Conservation (phyloP, 2,113 vertebrate species). For the Narcine bancroftii region DNA sequence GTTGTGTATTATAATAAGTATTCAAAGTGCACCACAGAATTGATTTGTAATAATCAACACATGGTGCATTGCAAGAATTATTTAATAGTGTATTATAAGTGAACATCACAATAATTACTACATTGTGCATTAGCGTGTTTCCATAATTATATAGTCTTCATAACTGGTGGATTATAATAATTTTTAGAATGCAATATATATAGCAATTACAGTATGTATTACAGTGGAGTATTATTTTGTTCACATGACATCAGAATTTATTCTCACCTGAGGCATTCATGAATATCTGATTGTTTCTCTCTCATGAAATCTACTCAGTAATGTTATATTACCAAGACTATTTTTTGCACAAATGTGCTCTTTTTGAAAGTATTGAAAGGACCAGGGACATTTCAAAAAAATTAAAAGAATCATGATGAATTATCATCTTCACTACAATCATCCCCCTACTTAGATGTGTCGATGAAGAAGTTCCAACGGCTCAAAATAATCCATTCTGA, state of each 20-base stretch:
- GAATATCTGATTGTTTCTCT: conserved; percentile 30
- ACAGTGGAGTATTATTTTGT: conserved; percentile 13
- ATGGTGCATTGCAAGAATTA: neutral
- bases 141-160: neutral
- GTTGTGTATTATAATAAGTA: neutral
- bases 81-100: neutral
- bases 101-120: neutral
- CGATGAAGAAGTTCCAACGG: neutral
- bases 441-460: neutral
- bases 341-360: neutral
- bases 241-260: conserved; percentile 1
- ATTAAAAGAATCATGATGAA: conserved; percentile 28
- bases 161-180: neutral
- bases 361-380: conserved; percentile 24
- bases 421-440: conserved; percentile 16
- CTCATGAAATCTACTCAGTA: conserved; percentile 12
- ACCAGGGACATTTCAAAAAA: neutral
- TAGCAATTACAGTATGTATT: neutral
- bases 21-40: neutral
- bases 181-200: neutral
- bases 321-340: neutral
- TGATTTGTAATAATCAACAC: neutral
- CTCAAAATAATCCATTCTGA: conserved; percentile 4
- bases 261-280: conserved; percentile 27
- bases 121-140: neutral